These are phyloP conservation scores for Neuroscelio doddi DNA, from an alignment of 2,888 invertebrate genomes.

Conservation along the genomic window DNA sequence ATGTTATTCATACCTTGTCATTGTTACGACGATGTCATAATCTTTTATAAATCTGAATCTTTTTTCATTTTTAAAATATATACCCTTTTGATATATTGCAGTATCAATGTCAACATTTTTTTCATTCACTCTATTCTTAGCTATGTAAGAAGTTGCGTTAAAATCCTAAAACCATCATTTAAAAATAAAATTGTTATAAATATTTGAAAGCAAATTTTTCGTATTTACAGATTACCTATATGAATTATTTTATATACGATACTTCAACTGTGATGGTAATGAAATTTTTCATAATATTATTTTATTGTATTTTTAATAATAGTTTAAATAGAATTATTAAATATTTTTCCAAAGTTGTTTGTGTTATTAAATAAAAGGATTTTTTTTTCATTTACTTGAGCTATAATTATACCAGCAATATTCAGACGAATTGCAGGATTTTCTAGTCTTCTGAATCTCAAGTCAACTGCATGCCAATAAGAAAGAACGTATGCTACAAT, in stretches of 20 bases:
- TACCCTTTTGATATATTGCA: constrained; percentile 53
- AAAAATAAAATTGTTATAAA: background rate
- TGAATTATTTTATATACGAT: too few relatives aligned
- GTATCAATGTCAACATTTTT: constrained; percentile 54
- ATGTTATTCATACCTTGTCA: constrained; percentile 54
- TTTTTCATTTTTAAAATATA: constrained; percentile 57
- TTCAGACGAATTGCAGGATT: constrained; percentile 60
- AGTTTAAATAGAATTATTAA: too few relatives aligned
- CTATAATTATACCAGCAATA: constrained; percentile 56
- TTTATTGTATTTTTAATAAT: background rate
- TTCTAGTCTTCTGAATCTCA: constrained; percentile 57
- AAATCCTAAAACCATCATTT: constrained; percentile 47
- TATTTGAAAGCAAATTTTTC: background rate
- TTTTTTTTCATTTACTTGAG: constrained; percentile 21
- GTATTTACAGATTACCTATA: too few relatives aligned
- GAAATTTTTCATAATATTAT: background rate
- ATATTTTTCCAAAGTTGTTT: too few relatives aligned
- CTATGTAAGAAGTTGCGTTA: constrained; percentile 54
- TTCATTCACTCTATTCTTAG: constrained; percentile 43
- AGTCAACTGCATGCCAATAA: constrained; percentile 65
- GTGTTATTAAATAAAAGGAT: too few relatives aligned
- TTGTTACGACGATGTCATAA: constrained; percentile 58
- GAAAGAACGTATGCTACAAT: constrained; percentile 56
- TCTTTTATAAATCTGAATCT: constrained; percentile 43
- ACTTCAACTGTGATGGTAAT: too few relatives aligned